A percentile compares a stretch with the other conserved stretches of the same genome.
These are phyloP conservation scores for Agrenia bidenticulata DNA, from an alignment of 2,888 invertebrate species.

Conservation along the genomic window DNA sequence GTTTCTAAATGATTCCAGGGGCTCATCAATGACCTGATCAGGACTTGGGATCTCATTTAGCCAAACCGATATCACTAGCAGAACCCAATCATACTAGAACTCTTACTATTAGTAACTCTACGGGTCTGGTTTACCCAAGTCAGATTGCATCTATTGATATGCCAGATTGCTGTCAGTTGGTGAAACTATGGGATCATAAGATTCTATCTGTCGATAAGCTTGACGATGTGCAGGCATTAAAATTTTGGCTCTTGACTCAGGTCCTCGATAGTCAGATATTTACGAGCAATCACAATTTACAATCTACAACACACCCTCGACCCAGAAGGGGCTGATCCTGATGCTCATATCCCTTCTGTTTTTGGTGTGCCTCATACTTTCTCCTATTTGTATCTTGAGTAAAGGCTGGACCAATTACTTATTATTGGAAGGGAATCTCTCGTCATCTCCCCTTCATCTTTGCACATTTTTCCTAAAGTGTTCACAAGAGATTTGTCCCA, in stretches of 20 bases:
- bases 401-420: neutral
- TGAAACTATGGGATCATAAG: conserved; percentile 12
- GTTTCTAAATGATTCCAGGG: too few relatives aligned
- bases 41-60: too few relatives aligned
- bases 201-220: conserved; percentile 9
- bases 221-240: conserved; percentile 16
- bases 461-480: conserved; percentile 32
- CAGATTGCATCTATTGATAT: too few relatives aligned
- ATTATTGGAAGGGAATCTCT: conserved; percentile 1
- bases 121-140: too few relatives aligned
- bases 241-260: too few relatives aligned
- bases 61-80: too few relatives aligned
- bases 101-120: too few relatives aligned
- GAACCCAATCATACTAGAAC: too few relatives aligned
- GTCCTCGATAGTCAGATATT: neutral
- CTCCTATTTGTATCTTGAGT: too few relatives aligned
- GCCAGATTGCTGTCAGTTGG: conserved; percentile 5
- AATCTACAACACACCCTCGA: neutral
- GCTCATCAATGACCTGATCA: too few relatives aligned
- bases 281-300: conserved; percentile 1
- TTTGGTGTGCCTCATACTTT: too few relatives aligned
- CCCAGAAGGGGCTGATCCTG: neutral
- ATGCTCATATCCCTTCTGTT: neutral
- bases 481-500: conserved; percentile 47
- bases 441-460: conserved; percentile 19